Evolutionary conservation across 30 jellyfish, hydroid and myxozoan species (phyloP), one percentile per base, ranked within the genome.

Genomic region (Cassiopea xamachana): DNA sequence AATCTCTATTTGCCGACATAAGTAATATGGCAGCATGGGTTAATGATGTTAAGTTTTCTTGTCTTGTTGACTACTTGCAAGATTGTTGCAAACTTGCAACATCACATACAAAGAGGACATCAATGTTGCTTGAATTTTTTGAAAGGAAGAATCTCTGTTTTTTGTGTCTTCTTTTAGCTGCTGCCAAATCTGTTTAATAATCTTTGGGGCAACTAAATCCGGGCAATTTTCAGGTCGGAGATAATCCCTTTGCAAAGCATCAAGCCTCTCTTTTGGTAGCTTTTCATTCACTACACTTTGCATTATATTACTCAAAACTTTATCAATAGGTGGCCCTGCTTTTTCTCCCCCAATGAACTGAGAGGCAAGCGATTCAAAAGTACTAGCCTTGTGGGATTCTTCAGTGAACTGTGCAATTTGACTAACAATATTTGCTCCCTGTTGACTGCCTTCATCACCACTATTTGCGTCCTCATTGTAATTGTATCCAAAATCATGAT

Each of bases 61-160:
- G 79, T 13, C 48, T 60, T 18, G 79, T 7, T 48, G 13, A 43
- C 88, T 79, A 47, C 82, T 79, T 49, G 80, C 51, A 1, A 79
- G 78, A 76, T 79, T 60, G 78, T 79, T 79, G 75, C 88, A 79
- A 46, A 79, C 88, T 79, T 44, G 75, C 88, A 79, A 79, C 51
- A 79, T 79, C 15, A 0, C 83, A 79, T 79, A 79, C 16, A 79
- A 43, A 79, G 77, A 51, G 12, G 88, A 79, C 81, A 79, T 60
- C 77, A 79, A 39, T 79, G 88, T 44, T 79, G 79, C 15, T 55
- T 10, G 64, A 55, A 55, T 55, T 55, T 55, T 55, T 10, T 10
- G 64, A 10, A 55, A 1, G 15, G 79, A 18, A 69, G 79, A 69
- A 8, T 27, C 39, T 43, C 79, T 69, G 79, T 69, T 69, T 69